phyloP scores from a whole-genome alignment of 2,888 invertebrate genomes.

The Leptopterna dolabrata region DNA sequence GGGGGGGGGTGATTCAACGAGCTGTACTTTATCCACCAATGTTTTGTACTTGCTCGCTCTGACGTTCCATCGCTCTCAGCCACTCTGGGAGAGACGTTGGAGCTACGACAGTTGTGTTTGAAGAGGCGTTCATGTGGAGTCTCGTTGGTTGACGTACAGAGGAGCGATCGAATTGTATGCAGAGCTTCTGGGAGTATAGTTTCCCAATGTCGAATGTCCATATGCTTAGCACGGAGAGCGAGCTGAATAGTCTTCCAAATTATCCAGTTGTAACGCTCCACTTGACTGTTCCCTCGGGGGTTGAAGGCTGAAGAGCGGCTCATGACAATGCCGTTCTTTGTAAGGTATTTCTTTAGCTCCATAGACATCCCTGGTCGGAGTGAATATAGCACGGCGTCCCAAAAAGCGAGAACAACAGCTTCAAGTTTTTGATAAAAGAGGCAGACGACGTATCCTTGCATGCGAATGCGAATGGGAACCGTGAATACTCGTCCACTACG shows the following conservation, averaged over 20 bases:
- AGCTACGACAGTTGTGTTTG: background rate
- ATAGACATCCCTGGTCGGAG: conserved; percentile 26
- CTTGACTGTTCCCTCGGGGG: conserved; percentile 5
- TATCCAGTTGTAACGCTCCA: conserved; percentile 45
- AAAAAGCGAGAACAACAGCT: too few relatives aligned
- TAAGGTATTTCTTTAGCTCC: background rate
- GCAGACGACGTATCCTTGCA: background rate
- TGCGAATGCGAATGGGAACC: conserved; percentile 57
- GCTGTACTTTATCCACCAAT: conserved; percentile 59
- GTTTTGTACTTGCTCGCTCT: conserved; percentile 58
- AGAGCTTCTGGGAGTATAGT: conserved; percentile 53
- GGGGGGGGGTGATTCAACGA: conserved; percentile 53
- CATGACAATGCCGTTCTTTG: background rate
- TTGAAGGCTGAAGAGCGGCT: background rate
- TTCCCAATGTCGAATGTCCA: conserved; percentile 12
- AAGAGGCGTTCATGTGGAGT: conserved; percentile 60
- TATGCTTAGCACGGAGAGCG: background rate
- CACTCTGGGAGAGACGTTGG: background rate
- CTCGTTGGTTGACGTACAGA: conserved; percentile 59
- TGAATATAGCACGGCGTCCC: background rate
- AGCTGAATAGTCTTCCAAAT: conserved; percentile 51
- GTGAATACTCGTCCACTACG: conserved; percentile 53
- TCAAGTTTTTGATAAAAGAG: background rate
- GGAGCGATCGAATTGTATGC: conserved; percentile 59
- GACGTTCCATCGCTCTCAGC: background rate